Evolutionary conservation across 2,888 invertebrate genomes (phyloP).

Genomic region (Melanostoma scalare): DNA sequence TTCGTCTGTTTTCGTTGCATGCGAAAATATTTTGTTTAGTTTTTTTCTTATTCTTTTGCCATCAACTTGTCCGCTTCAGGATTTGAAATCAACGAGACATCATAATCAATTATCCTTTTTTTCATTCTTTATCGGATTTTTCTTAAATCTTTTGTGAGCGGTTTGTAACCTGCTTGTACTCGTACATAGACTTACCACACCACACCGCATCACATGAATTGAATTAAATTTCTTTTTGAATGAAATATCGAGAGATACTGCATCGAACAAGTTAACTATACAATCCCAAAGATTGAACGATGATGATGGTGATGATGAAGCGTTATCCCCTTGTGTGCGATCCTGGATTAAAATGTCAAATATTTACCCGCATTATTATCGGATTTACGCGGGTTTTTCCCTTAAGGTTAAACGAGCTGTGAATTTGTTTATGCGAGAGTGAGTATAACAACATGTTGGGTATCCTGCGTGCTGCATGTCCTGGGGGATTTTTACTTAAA

Average conservation of each 20-base stretch:
- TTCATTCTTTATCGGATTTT: slow-evolving; percentile 37
- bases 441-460: slow-evolving; percentile 43
- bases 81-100: slow-evolving; percentile 27
- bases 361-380: slow-evolving; percentile 76
- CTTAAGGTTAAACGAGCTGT: slow-evolving; percentile 71
- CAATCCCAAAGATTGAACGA: slow-evolving; percentile 9
- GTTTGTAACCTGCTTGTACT: slow-evolving; percentile 33
- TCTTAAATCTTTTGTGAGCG: slow-evolving; percentile 15
- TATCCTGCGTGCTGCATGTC: slow-evolving; percentile 49
- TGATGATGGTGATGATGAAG: slow-evolving; percentile 34
- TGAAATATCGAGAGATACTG: slow-evolving; percentile 14
- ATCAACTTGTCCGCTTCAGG: neutral
- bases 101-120: slow-evolving; percentile 57
- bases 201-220: slow-evolving; percentile 26
- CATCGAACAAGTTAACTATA: slow-evolving; percentile 14
- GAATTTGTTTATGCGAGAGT: slow-evolving; percentile 29
- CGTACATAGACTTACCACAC: neutral
- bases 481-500: slow-evolving; percentile 52
- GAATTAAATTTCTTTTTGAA: slow-evolving; percentile 47
- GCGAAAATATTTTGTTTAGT: slow-evolving; percentile 24
- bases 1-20: slow-evolving; percentile 23
- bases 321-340: slow-evolving; percentile 42
- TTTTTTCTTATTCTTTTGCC: neutral
- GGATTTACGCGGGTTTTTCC: slow-evolving; percentile 74
- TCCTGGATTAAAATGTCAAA: slow-evolving; percentile 75